phyloP scores from a whole-genome alignment of 2,797 vertebrate genomes.

The Trichosurus vulpecula region DNA sequence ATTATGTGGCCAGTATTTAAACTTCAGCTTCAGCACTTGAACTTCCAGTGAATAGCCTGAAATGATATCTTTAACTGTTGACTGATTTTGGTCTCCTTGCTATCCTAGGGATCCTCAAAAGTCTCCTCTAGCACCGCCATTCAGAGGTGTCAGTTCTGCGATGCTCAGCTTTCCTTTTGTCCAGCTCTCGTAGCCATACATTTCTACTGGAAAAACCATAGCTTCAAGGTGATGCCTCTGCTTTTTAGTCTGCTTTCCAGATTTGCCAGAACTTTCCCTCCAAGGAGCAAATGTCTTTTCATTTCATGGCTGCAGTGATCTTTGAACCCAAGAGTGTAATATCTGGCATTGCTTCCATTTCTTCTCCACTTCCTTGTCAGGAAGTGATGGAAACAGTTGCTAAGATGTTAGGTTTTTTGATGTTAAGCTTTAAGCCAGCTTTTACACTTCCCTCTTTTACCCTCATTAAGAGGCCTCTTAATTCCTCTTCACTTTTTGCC shows the following conservation, averaged over 20 bases:
- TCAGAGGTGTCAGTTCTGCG: too few relatives aligned
- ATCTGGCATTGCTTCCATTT: neutral
- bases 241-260: neutral
- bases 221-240: neutral
- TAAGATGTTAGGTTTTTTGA: neutral
- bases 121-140: too few relatives aligned
- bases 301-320: neutral
- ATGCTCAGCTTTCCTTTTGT: too few relatives aligned
- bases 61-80: too few relatives aligned
- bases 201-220: too few relatives aligned
- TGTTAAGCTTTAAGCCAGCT: neutral
- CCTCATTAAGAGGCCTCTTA: neutral
- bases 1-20: too few relatives aligned
- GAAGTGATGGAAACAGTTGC: neutral
- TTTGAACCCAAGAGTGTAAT: neutral
- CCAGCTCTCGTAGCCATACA: too few relatives aligned
- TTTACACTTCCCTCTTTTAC: neutral
- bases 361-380: neutral
- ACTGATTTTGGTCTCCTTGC: too few relatives aligned
- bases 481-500: too few relatives aligned
- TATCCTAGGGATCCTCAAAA: too few relatives aligned
- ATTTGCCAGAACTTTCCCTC: neutral
- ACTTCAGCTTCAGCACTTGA: too few relatives aligned
- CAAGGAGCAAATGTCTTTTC: neutral
- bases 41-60: too few relatives aligned